Evolutionary conservation across 2,113 vertebrate genomes (phyloP), one percentile per base, ranked within the genome.

Genomic region (Gila orcuttii): DNA sequence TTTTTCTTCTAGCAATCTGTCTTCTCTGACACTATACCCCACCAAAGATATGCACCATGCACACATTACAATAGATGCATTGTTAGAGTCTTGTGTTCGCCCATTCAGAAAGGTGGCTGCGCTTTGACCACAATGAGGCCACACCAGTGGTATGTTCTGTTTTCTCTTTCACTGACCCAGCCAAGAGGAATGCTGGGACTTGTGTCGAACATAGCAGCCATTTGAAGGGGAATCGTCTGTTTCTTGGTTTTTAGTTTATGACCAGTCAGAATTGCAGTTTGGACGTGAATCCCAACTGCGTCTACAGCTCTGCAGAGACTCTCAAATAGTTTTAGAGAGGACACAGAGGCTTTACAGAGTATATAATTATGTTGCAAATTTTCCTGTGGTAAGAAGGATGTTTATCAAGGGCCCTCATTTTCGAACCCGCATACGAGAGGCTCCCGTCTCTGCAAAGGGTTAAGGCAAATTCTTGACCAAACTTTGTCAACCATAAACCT

Each of bases 361-460:
- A 89, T 94, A 90, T 93, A 94, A 94, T 95, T 95, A 95, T 88
- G 91, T 90, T 91, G 94, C 93, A 93, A 94, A 94, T 95, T 93
- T 93, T 94, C 92, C 92, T 91, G 88, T 83, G 88, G 88, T 88
- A 90, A 92, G 87, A 91, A 92, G 93, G 88, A 92, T 89, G 91
- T 93, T 93, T 90, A 90, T 88, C 31, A 86, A 91, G 92, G 91
- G 90, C 93, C 90, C 92, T 94, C 91, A 94, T 94, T 94, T 94
- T 91, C 91, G 90, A 93, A 93, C 90, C 93, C 91, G 92, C 89
- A 90, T 92, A 91, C 92, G 90, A 91, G 88, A 90, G 89, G 85
- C 93, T 89, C 88, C 87, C 89, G 82, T 83, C 25, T 85, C 64
- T 89, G 86, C 59, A 75, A 85, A 84, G 90, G 85, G 71, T 87